Evolutionary conservation across 2,888 invertebrate species (phyloP).

Genomic region (Trichogramma evanescens): DNA sequence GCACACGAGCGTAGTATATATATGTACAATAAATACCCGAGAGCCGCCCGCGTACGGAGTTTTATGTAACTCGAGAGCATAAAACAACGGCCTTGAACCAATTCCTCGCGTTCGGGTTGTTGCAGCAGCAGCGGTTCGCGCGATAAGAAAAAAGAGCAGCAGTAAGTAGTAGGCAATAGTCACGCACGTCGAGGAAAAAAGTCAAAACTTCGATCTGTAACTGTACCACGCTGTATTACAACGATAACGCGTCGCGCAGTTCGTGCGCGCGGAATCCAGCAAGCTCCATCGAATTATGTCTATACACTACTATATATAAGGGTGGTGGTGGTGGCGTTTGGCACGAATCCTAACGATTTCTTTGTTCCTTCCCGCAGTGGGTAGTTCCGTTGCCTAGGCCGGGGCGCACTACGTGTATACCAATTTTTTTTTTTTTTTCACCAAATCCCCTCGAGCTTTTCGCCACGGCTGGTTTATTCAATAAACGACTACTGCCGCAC

Average conservation of each 20-base stretch:
- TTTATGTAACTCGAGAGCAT: too few species aligned
- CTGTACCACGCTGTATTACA: background rate
- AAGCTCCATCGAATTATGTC: too few species aligned
- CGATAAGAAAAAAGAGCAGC: too few species aligned
- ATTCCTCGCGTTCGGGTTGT: slow-evolving; percentile 1
- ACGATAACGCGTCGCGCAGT: slow-evolving; percentile 13
- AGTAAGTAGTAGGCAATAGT: too few species aligned
- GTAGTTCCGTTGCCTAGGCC: background rate
- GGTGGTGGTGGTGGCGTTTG: background rate
- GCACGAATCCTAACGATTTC: slow-evolving; percentile 9
- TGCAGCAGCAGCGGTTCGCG: too few species aligned
- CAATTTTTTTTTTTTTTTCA: too few species aligned
- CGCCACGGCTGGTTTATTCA: background rate
- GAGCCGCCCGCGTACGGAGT: background rate
- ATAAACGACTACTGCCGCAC: background rate
- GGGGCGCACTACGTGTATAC: too few species aligned
- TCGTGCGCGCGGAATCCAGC: background rate
- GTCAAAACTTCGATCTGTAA: too few species aligned
- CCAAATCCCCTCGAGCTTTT: too few species aligned
- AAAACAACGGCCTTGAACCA: slow-evolving; percentile 12
- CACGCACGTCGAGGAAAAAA: too few species aligned
- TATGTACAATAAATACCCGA: too few species aligned
- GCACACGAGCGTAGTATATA: too few species aligned
- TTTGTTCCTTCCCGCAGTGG: background rate
- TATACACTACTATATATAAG: background rate